Conservation (phyloP, 2,888 invertebrate species). For the Cecidostiba fungosa region DNA sequence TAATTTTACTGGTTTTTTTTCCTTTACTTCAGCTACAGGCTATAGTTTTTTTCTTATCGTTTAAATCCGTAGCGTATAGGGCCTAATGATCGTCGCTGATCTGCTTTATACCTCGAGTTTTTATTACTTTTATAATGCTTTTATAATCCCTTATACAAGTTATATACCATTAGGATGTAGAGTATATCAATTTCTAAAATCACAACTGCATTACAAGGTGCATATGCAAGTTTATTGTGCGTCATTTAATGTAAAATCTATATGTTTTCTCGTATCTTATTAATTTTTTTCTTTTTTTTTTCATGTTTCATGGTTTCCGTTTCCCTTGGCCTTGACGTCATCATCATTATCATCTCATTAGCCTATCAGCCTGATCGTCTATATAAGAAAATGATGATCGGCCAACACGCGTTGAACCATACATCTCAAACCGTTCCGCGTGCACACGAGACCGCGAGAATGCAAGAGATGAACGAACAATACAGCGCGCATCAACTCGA, state of each 20-base stretch:
- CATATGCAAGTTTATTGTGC: constrained; percentile 79
- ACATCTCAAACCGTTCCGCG: constrained; percentile 49
- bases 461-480: constrained; percentile 1
- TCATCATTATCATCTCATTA: constrained; percentile 2
- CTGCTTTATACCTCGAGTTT: constrained; percentile 50
- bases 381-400: constrained; percentile 14
- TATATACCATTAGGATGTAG: constrained; percentile 46
- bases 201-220: constrained; percentile 78
- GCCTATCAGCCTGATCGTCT: not conserved
- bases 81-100: constrained; percentile 41
- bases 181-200: constrained; percentile 71
- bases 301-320: constrained; percentile 55
- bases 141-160: constrained; percentile 42
- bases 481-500: constrained; percentile 52
- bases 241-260: constrained; percentile 75
- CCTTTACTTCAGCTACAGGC: constrained; percentile 35
- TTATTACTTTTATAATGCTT: constrained; percentile 20
- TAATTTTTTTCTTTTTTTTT: constrained; percentile 52
- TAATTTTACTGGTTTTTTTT: constrained; percentile 24
- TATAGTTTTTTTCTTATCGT: constrained; percentile 37
- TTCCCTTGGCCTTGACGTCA: not conserved
- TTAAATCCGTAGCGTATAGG: constrained; percentile 50
- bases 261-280: constrained; percentile 52
- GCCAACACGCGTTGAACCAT: constrained; percentile 32
- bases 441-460: not conserved